A percentile compares a stretch with the other conserved stretches of the same genome.
phyloP scores from a whole-genome alignment of 2,113 vertebrate genomes.

The Neogobius melanostomus region DNA sequence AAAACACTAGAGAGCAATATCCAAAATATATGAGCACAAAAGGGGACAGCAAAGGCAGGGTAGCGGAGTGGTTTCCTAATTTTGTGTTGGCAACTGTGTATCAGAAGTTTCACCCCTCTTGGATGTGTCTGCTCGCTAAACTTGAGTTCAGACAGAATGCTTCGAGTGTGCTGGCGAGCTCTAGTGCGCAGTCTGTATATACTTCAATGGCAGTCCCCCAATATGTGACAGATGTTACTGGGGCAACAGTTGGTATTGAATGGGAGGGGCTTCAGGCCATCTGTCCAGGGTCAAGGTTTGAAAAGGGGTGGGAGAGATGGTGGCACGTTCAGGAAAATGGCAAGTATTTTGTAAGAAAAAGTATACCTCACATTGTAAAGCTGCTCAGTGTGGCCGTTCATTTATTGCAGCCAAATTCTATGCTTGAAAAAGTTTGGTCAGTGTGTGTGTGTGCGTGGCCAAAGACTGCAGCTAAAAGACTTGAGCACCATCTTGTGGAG shows the following conservation, averaged over 20 bases:
- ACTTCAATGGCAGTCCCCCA: slow-evolving; percentile 17
- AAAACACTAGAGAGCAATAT: too few relatives aligned
- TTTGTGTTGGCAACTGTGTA: neutral
- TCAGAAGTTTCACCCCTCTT: neutral
- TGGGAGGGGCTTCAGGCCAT: slow-evolving; percentile 79
- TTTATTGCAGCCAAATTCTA: slow-evolving; percentile 34
- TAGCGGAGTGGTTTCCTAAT: too few relatives aligned
- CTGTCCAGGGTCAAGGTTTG: slow-evolving; percentile 83
- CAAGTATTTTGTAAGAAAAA: slow-evolving; percentile 55
- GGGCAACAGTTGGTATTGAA: slow-evolving; percentile 83
- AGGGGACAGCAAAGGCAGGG: too few relatives aligned
- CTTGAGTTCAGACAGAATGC: slow-evolving; percentile 19
- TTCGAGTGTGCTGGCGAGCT: slow-evolving; percentile 46
- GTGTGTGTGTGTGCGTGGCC: neutral
- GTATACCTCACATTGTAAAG: slow-evolving; percentile 61
- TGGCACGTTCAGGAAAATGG: slow-evolving; percentile 68
- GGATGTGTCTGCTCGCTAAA: slow-evolving; percentile 23
- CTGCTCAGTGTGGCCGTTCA: slow-evolving; percentile 51
- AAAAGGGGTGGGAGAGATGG: slow-evolving; percentile 67
- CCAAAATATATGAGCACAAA: too few relatives aligned
- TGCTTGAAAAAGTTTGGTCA: neutral
- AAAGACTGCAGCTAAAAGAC: neutral
- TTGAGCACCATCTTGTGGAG: slow-evolving; percentile 62
- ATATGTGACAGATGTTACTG: slow-evolving; percentile 81
- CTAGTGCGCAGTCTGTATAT: slow-evolving; percentile 29